Percentiles rank a stretch among this genome's conserved stretches.
Conservation (phyloP, 2,113 vertebrate genomes). For the Tetrax tetrax region DNA sequence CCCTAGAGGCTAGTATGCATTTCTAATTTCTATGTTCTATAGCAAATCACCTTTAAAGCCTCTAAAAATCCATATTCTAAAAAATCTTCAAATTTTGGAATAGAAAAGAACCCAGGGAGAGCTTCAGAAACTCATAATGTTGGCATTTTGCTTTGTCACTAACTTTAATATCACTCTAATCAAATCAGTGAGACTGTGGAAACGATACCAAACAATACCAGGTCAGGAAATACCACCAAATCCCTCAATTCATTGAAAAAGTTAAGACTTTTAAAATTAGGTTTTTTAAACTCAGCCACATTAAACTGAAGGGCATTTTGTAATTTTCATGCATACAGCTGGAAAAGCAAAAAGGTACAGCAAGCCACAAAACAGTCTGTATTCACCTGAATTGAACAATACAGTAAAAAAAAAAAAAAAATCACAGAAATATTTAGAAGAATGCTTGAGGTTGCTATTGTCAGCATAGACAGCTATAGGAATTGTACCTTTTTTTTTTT, state of each 20-base stretch:
- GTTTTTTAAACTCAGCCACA: constrained; percentile 37
- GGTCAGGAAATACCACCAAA: constrained; percentile 73
- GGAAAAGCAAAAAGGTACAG: neutral
- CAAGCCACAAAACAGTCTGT: neutral
- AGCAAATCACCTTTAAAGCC: constrained; percentile 48
- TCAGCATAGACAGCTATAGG: neutral
- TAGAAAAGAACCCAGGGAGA: constrained; percentile 28
- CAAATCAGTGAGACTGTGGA: constrained; percentile 65
- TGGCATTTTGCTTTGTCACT: constrained; percentile 72
- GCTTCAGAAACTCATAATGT: constrained; percentile 71
- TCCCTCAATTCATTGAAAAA: constrained; percentile 70
- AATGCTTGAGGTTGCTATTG: neutral
- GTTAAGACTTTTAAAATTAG: constrained; percentile 72
- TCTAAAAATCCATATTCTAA: constrained; percentile 34
- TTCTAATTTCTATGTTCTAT: constrained; percentile 33
- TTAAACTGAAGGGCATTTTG: constrained; percentile 57
- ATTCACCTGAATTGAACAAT: neutral
- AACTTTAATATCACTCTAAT: constrained; percentile 74
- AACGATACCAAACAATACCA: constrained; percentile 69
- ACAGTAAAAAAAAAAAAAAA: neutral
- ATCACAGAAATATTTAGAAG: neutral
- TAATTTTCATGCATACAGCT: neutral
- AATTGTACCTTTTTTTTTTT: neutral
- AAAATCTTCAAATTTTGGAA: constrained; percentile 16
- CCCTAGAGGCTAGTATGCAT: neutral